phyloP scores from a whole-genome alignment of 2,797 vertebrate species.

The Poeciliopsis infans region DNA sequence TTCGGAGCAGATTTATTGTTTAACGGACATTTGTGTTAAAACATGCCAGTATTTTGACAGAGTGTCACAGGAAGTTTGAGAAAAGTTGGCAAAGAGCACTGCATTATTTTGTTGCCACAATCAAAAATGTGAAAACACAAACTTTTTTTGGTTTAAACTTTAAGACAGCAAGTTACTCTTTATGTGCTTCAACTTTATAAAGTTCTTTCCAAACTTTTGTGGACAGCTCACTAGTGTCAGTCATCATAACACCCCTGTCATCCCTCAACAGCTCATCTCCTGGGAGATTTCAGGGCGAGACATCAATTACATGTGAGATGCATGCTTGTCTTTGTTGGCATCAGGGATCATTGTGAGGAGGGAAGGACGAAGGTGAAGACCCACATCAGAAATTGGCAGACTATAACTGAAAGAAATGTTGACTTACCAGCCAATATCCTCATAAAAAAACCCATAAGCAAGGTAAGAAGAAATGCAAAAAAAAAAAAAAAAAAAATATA shows the following conservation, averaged over 20 bases:
- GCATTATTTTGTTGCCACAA: neutral
- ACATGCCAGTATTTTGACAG: neutral
- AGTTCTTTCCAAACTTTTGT: constrained; percentile 1
- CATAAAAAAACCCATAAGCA: neutral
- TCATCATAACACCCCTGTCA: constrained; percentile 4
- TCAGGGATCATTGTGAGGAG: neutral
- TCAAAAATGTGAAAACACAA: neutral
- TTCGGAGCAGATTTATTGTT: neutral
- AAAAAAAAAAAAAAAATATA: no score
- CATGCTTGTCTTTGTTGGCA: neutral
- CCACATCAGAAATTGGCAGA: neutral
- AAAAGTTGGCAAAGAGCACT: neutral
- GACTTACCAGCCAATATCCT: neutral
- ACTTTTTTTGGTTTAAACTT: neutral
- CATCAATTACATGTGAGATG: constrained; percentile 8
- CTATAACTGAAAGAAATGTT: neutral
- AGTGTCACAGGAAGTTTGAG: neutral
- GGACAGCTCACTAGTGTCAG: constrained; percentile 1
- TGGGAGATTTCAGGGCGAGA: constrained; percentile 1
- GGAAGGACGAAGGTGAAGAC: neutral
- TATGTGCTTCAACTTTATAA: neutral
- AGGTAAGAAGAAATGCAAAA: neutral
- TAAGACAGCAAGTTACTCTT: neutral
- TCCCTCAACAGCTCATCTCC: constrained; percentile 6
- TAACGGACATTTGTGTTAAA: neutral